Base-by-base conservation (phyloP, 2,797 vertebrate species). In the Micrastur ruficollis region DNA sequence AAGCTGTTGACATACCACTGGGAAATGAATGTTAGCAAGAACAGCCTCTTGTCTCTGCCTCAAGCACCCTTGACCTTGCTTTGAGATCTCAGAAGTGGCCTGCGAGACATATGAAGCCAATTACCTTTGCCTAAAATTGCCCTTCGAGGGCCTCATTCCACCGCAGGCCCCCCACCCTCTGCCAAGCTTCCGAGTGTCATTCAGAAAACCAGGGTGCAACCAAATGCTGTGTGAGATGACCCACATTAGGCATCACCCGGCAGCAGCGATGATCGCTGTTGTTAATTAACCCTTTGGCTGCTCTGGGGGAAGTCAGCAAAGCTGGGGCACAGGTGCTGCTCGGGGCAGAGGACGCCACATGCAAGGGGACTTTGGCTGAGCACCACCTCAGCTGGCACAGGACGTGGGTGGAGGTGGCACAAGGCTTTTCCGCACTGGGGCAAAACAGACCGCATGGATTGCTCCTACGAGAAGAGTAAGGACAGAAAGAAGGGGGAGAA, bases 1-100 rank as follows among this genome's bases (percentile, higher is more conserved):
- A 72, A 81, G 92, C 90, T 93, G 94, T 59, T 82, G 90, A 63
- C 92, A 83, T 70, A 75, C 90, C 94, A 12, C 81, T 95, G 89
- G 90, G 91, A 94, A 82, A 82, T 49, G 71, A 36, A 79, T 27
- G 79, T 5, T 86, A 88, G 63, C 62, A 31, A 71, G 91, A 94
- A 80, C 89, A 95, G 89, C 84, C 84, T 86, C 94, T 94, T 4
- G 66, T 91, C 93, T 91, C 75, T 62, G 85, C 86, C 71, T 97
- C 67, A 22, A 86, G 87, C 56, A 82, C 91, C 89, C 95, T 68
- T 94, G 96, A 93, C 94, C 94, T 52, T 13, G 62, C 75, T 89
- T 10, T 18, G 95, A 86, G 95, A 95, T 78, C 71, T 71, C 95
- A 88, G 49, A 58, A 96, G 93, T 42, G 81, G 93, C 89, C 91